Evolutionary conservation across 2,113 vertebrate genomes (phyloP), one percentile per base, ranked within the genome.

Genomic region (Psephotus haematonotus): DNA sequence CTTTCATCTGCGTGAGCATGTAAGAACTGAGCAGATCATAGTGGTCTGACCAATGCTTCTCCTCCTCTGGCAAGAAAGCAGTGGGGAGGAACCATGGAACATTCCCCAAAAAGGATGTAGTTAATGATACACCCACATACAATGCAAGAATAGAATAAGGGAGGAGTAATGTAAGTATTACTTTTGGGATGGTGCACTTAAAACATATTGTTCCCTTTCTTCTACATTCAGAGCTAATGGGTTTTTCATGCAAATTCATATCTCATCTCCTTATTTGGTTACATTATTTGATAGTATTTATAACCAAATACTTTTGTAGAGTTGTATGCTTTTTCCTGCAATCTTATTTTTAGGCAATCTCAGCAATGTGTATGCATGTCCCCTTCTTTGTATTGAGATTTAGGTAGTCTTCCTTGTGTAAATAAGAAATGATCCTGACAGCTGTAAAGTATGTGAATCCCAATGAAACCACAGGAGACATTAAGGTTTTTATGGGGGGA

Each of bases 1-100:
- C 65, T 92, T 96, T 95, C 90, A 86, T 86, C 92, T 96, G n/a
- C 52, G 74, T 95, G 90, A 69, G 80, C 90, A 89, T 96, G 62
- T 95, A 93, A 95, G 92, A 96, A 53, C 93, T 95, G 92, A 92
- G 72, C 93, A 97, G 83, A 68, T 95, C 86, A 75, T 94, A 97
- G 28, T 92, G 77, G 69, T 95, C 88, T 97, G 95, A 76, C 76
- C 95, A 96, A 86, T 93, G 63, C 90, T 76, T 86, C 92, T 97
- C 75, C 93, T 96, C 92, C 92, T 96, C 83, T 96, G 95, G 33
- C 95, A 96, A 97, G 95, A 94, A 93, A 96, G 72, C 82, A 94
- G 16, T 95, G 93, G 62, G 92, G 96, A 96, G 91, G 65, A 94
- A 78, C 88, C 88, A 35, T 91, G 93, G 88, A 96, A 79, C 77